Evolutionary conservation across 1,140 invertebrate genomes (phyloP).

Genomic region (Drosophila navojoa): DNA sequence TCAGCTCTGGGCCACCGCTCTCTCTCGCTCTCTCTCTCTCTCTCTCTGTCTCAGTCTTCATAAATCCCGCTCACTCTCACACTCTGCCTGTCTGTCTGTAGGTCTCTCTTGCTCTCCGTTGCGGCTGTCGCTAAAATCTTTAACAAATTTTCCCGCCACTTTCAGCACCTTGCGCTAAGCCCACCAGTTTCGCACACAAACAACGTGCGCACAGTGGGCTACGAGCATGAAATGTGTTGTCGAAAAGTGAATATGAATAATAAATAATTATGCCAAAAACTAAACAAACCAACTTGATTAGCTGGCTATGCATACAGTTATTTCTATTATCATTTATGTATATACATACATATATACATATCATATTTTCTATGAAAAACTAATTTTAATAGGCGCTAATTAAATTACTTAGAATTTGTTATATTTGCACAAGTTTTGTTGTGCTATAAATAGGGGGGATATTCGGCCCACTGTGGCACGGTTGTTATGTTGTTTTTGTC

Average conservation of each 20-base stretch:
- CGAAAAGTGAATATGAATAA: not conserved
- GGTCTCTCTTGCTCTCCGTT: conserved; percentile 9
- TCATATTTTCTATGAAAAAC: no score
- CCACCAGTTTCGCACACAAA: conserved; percentile 62
- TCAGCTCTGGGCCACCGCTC: conserved; percentile 29
- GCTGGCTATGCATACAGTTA: no score
- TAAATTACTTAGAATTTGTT: no score
- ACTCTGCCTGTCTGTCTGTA: conserved; percentile 25
- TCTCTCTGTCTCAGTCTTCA: not conserved
- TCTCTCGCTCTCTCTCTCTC: no score
- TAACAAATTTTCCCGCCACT: conserved; percentile 75
- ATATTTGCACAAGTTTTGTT: no score
- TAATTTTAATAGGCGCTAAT: no score
- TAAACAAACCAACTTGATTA: no score
- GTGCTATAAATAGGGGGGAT: not conserved
- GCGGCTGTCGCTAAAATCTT: conserved; percentile 54
- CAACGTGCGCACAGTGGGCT: conserved; percentile 74
- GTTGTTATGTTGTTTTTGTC: conserved; percentile 71
- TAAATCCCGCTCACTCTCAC: conserved; percentile 6
- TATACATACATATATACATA: no score
- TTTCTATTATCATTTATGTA: no score
- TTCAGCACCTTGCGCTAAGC: conserved; percentile 72
- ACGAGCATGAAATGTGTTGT: not conserved
- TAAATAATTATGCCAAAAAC: not conserved
- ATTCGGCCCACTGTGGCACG: conserved; percentile 51